phyloP scores from a whole-genome alignment of 2,888 invertebrate genomes.

The Pandemis heparana region DNA sequence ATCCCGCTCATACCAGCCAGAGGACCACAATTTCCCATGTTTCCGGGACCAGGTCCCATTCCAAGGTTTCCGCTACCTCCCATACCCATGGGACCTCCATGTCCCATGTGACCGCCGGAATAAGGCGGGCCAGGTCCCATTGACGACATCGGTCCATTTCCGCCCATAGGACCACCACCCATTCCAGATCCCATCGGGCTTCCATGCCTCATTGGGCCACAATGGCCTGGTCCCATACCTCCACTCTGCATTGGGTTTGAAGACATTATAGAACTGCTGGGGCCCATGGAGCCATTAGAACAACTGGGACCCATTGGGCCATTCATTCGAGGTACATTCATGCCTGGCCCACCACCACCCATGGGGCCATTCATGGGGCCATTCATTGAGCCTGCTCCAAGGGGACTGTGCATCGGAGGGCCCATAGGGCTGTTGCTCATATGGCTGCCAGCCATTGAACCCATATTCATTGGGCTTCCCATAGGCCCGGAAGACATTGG shows the following conservation, averaged over 20 bases:
- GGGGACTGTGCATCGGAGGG: slow-evolving; percentile 91
- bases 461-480: slow-evolving; percentile 91
- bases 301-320: slow-evolving; percentile 84
- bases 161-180: slow-evolving; percentile 86
- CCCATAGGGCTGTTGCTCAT: slow-evolving; percentile 91
- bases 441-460: slow-evolving; percentile 86
- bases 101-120: slow-evolving; percentile 81
- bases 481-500: slow-evolving; percentile 89
- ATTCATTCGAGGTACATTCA: slow-evolving; percentile 85
- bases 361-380: slow-evolving; percentile 85
- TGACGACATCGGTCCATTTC: slow-evolving; percentile 80
- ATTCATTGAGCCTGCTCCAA: slow-evolving; percentile 85
- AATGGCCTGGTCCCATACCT: slow-evolving; percentile 82
- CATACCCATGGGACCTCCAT: slow-evolving; percentile 83
- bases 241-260: slow-evolving; percentile 82
- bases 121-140: slow-evolving; percentile 82
- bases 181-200: slow-evolving; percentile 85
- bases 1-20: slow-evolving; percentile 83
- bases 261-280: slow-evolving; percentile 84
- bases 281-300: slow-evolving; percentile 86
- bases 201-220: slow-evolving; percentile 84
- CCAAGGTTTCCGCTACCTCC: slow-evolving; percentile 79
- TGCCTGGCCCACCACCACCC: slow-evolving; percentile 86
- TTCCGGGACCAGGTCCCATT: slow-evolving; percentile 80
- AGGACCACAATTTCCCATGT: slow-evolving; percentile 82